A percentile compares a stretch with the other conserved stretches of the same genome.
These are phyloP conservation scores for Thymelicus sylvestris DNA, from an alignment of 2,888 invertebrate species.

Conservation along the genomic window DNA sequence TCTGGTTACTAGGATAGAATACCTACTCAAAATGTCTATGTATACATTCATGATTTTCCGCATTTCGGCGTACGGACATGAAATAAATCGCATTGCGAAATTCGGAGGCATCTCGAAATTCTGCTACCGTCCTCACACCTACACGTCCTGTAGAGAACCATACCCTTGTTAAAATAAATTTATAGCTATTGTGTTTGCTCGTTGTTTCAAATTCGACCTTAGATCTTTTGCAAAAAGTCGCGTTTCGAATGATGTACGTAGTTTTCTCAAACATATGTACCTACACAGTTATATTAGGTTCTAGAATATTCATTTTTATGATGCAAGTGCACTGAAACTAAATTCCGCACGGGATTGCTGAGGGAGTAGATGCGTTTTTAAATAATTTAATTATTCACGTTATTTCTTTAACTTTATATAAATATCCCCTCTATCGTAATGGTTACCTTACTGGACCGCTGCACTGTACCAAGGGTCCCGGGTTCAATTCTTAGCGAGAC, in stretches of 20 bases:
- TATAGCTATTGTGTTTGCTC: neutral
- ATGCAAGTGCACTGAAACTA: neutral
- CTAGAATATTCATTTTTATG: neutral
- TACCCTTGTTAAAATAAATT: constrained; percentile 2
- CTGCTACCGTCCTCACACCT: neutral
- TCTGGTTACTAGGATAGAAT: too few relatives aligned
- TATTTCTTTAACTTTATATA: too few relatives aligned
- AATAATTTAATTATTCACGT: too few relatives aligned
- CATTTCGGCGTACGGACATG: neutral
- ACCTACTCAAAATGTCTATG: too few relatives aligned
- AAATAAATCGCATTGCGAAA: neutral
- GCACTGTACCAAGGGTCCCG: too few relatives aligned
- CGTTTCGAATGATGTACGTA: neutral
- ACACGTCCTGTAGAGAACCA: neutral
- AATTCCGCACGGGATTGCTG: too few relatives aligned
- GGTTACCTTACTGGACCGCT: too few relatives aligned
- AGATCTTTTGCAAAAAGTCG: neutral
- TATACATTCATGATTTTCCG: too few relatives aligned
- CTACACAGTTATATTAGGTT: neutral
- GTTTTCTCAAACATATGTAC: neutral
- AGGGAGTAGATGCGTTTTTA: too few relatives aligned
- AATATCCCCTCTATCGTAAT: too few relatives aligned
- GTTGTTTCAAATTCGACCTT: neutral
- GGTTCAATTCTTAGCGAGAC: too few relatives aligned
- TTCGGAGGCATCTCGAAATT: neutral